Conservation (phyloP, 2,797 vertebrate genomes). For the Mormyrops attenuatus region DNA sequence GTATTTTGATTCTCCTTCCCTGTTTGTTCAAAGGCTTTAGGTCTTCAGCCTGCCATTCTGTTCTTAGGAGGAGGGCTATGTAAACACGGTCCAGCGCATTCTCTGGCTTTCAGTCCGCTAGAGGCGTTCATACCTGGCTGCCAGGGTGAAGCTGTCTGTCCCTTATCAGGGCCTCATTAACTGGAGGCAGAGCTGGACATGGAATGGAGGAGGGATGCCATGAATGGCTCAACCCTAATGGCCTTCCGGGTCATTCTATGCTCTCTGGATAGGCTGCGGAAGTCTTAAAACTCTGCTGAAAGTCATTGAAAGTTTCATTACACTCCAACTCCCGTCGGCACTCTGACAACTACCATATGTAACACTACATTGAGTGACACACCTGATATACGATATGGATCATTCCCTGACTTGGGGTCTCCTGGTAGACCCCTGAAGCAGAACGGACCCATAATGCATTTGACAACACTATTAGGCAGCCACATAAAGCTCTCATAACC, state of each 20-base stretch:
- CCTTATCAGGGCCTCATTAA: background rate
- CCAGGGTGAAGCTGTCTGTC: background rate
- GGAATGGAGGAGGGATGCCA: background rate
- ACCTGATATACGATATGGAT: background rate
- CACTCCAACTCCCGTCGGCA: background rate
- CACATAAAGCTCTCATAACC: background rate
- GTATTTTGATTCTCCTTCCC: background rate
- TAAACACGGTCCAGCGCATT: background rate
- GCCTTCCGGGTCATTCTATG: background rate
- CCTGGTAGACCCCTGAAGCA: background rate
- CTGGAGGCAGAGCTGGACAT: background rate
- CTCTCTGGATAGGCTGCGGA: background rate
- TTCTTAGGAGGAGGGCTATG: background rate
- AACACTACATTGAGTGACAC: background rate
- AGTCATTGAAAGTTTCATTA: background rate
- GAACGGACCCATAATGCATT: background rate
- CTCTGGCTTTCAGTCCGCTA: background rate
- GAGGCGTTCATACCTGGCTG: background rate
- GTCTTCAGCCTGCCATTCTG: background rate
- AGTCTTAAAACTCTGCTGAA: background rate
- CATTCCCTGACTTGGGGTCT: background rate
- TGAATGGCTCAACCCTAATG: background rate
- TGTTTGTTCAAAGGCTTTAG: background rate
- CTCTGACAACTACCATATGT: background rate
- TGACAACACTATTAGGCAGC: background rate